Evolutionary conservation across 2,888 invertebrate species (phyloP).

Genomic region (Lucinisca nassula): DNA sequence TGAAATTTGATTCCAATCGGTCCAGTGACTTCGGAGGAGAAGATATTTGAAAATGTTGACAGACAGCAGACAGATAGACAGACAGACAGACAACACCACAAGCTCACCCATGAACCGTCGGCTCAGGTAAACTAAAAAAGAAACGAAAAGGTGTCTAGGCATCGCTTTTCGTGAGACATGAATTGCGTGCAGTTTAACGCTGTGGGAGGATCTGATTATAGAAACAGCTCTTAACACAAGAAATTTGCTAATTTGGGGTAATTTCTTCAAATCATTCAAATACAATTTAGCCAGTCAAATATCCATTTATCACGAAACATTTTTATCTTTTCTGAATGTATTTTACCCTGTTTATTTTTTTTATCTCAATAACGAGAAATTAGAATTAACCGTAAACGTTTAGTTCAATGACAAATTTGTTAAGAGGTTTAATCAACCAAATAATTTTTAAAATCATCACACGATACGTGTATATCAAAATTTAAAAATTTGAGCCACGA

Average conservation of each 20-base stretch:
- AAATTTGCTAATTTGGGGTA: conserved; percentile 5
- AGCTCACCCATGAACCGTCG: too few species aligned
- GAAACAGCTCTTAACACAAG: background rate
- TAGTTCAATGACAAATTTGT: conserved; percentile 2
- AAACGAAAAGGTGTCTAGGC: too few species aligned
- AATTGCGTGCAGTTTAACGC: too few species aligned
- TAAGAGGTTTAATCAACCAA: background rate
- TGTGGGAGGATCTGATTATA: background rate
- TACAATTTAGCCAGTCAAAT: conserved; percentile 11
- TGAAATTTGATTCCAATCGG: too few species aligned
- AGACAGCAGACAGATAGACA: too few species aligned
- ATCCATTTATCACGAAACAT: conserved; percentile 13
- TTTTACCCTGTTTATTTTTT: background rate
- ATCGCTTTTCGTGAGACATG: too few species aligned
- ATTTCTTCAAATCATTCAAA: background rate
- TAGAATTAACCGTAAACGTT: background rate
- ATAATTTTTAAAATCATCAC: conserved; percentile 9
- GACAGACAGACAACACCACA: too few species aligned
- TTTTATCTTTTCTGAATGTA: background rate
- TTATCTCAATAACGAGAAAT: background rate
- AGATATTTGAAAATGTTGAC: too few species aligned
- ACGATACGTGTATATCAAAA: conserved; percentile 3
- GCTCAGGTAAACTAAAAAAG: too few species aligned
- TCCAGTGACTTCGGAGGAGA: too few species aligned
- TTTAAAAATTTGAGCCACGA: too few species aligned